Base-by-base conservation (phyloP, 2,888 invertebrate species). In the Tanytarsus gracilentus region DNA sequence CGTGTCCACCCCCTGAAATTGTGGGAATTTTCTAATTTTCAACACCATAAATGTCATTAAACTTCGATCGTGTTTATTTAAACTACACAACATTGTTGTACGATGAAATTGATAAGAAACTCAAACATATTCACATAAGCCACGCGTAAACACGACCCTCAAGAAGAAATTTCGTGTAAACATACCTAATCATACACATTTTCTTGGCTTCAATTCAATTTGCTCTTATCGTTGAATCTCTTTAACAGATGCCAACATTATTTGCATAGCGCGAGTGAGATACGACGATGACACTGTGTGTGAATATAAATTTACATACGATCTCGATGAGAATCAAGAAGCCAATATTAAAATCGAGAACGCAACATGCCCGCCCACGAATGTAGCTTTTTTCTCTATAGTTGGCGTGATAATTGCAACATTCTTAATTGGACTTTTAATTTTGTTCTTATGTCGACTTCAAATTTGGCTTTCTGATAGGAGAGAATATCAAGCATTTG, bases 401-500 rank as follows among this genome's bases (percentile, higher is more conserved):
- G 67, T 69, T 1, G 67, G 73, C 7, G 75, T 79, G 48, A 74
- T 79, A 64, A 68, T 71, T 0, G 71, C 72, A 25, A 78, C 79
- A 0, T 65, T 80, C 25, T 67, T 77, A 0, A 66, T 74, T 0
- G 81, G 81, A 1, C 40, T 80, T 1, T 56, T 77, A 0, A 62
- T 75, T 0, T 75, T 81, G 16, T 63, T 75, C 14, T 65, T 72
- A 0, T 62, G 76, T 8, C 77, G 76, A 67, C 69, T 67, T 56
- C 75, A 74, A 0, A 72, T 79, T 23, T 69, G 76, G 1, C 67
- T 74, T 0, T 76, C 77, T 1, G 81, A 81, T 64, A 76, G 76
- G 26, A 68, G 76, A 23, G 80, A 80, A 1, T 81, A 76, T 64
- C 78, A 77, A 0, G 76, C 73, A 61, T 81, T 81, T 62, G 65